Conservation (phyloP, 92 coral and sea anemone genomes). For the Diadumene lineata region DNA sequence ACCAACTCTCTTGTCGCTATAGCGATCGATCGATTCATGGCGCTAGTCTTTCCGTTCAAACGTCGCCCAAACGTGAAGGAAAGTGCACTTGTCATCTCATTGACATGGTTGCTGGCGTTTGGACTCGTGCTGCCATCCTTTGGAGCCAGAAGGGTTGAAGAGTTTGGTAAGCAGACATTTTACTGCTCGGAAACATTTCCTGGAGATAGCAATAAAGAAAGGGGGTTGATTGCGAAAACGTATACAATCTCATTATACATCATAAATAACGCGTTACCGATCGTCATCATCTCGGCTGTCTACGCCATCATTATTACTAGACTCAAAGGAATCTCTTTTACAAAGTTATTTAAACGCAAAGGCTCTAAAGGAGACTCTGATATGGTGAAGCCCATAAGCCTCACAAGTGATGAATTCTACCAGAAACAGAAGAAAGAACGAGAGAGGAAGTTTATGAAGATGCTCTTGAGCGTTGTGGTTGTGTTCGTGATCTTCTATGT, state of each 20-base stretch:
- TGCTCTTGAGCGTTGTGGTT: constrained; percentile 70
- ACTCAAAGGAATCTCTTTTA: constrained; percentile 59
- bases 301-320: constrained; percentile 63
- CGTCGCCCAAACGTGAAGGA: constrained; percentile 53
- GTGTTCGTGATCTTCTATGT: constrained; percentile 77
- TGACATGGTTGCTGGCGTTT: constrained; percentile 75
- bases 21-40: constrained; percentile 76
- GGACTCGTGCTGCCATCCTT: constrained; percentile 74
- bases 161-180: constrained; percentile 4
- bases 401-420: constrained; percentile 43
- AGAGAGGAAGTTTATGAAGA: constrained; percentile 72
- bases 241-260: constrained; percentile 60
- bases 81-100: constrained; percentile 49
- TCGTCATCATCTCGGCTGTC: constrained; percentile 51
- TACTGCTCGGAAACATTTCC: constrained; percentile 61
- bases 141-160: constrained; percentile 44
- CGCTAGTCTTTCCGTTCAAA: constrained; percentile 72
- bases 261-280: constrained; percentile 66
- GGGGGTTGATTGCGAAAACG: constrained; percentile 12
- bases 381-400: neutral
- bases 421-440: constrained; percentile 60
- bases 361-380: constrained; percentile 8
- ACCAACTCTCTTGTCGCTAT: constrained; percentile 83
- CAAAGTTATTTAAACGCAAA: constrained; percentile 34
- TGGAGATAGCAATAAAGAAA: constrained; percentile 51